These are phyloP conservation scores for Scaptomyza tumidula DNA, from an alignment of 2,888 invertebrate genomes.

Conservation along the genomic window DNA sequence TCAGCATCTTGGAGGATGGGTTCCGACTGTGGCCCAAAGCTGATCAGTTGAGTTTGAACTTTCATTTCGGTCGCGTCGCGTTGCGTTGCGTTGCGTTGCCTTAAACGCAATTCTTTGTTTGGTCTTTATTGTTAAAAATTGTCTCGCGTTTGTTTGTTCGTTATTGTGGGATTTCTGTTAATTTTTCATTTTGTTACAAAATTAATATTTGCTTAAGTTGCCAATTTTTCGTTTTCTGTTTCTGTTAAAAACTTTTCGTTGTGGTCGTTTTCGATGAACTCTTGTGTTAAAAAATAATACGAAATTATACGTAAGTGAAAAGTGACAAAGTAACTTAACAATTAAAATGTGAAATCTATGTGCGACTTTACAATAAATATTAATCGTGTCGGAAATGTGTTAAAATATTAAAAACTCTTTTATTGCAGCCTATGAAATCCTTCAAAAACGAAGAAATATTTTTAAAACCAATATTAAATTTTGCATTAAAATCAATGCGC, in stretches of 20 bases:
- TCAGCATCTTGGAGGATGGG: constrained; percentile 54
- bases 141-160: constrained; percentile 59
- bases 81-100: constrained; percentile 41
- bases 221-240: constrained; percentile 25
- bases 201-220: constrained; percentile 52
- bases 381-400: neutral
- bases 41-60: constrained; percentile 80
- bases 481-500: constrained; percentile 41
- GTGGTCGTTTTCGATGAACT: constrained; percentile 15
- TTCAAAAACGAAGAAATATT: constrained; percentile 49
- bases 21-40: constrained; percentile 32
- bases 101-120: constrained; percentile 20
- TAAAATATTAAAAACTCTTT: neutral
- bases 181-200: constrained; percentile 48
- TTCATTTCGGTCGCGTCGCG: constrained; percentile 78
- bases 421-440: constrained; percentile 62
- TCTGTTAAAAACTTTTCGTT: constrained; percentile 41
- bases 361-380: neutral
- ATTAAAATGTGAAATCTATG: neutral
- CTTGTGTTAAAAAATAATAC: neutral
- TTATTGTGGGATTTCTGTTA: constrained; percentile 70
- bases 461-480: constrained; percentile 22
- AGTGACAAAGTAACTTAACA: neutral
- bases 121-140: constrained; percentile 54
- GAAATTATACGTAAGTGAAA: constrained; percentile 37